phyloP scores from a whole-genome alignment of 2,797 vertebrate genomes.

The Microctenopoma steveboyesi region DNA sequence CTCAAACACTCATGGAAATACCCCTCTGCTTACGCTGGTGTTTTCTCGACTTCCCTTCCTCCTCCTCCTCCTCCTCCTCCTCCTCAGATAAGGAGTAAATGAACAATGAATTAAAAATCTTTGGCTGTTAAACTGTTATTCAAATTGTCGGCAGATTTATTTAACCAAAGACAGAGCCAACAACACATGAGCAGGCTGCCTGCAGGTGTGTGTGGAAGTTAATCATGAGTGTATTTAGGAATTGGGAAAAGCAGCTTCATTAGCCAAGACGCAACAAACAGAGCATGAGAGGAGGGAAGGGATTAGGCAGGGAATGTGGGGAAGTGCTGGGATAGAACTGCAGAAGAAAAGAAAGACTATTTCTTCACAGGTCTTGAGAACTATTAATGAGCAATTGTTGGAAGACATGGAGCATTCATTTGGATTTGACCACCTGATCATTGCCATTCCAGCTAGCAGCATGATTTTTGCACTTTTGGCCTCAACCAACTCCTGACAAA shows the following conservation, averaged over 20 bases:
- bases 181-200: slow-evolving; percentile 55
- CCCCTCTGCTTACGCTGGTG: not conserved
- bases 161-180: slow-evolving; percentile 49
- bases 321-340: not conserved
- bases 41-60: not conserved
- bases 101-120: slow-evolving; percentile 46
- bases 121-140: slow-evolving; percentile 50
- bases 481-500: too few species aligned
- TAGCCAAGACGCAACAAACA: slow-evolving; percentile 56
- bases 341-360: not conserved
- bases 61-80: too few species aligned
- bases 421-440: too few species aligned
- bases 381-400: not conserved
- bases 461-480: too few species aligned
- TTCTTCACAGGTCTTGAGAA: not conserved
- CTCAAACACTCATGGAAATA: not conserved
- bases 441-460: too few species aligned
- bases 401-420: too few species aligned
- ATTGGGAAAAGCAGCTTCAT: slow-evolving; percentile 52
- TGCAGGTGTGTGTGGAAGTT: slow-evolving; percentile 67
- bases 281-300: slow-evolving; percentile 14
- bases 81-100: slow-evolving; percentile 25
- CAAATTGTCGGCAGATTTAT: slow-evolving; percentile 54
- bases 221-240: slow-evolving; percentile 63
- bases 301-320: not conserved